Conservation (phyloP, 2,888 invertebrate species). For the Pollenia griseotomentosa region DNA sequence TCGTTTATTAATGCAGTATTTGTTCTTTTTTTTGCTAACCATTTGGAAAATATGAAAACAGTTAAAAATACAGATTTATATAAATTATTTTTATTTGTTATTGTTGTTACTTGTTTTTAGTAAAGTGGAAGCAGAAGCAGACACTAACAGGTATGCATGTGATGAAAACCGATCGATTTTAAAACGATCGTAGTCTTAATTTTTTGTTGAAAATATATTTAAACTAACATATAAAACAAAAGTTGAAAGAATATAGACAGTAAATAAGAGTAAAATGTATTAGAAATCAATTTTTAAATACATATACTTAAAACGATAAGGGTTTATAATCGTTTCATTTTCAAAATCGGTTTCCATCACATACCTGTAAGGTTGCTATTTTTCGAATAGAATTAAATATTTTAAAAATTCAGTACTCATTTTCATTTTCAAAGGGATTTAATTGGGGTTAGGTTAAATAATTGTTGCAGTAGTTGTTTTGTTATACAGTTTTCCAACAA, state of each 20-base stretch:
- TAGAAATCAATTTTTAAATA: no score
- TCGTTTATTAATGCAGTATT: background rate
- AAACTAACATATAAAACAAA: no score
- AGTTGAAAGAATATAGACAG: no score
- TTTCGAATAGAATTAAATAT: slow-evolving; percentile 17
- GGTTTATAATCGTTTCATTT: no score
- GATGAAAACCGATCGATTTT: no score
- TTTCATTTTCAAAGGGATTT: slow-evolving; percentile 49
- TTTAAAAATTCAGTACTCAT: slow-evolving; percentile 46
- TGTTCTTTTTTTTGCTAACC: slow-evolving; percentile 14
- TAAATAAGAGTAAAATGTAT: no score
- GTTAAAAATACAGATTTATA: slow-evolving; percentile 31
- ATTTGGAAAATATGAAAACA: slow-evolving; percentile 28
- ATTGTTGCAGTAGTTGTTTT: background rate
- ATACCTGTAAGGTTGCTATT: no score
- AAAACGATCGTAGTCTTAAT: no score
- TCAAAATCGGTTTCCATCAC: no score
- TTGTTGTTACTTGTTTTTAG: background rate
- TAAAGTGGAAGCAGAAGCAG: slow-evolving; percentile 4
- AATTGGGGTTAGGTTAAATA: background rate
- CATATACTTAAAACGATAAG: no score
- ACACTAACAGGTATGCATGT: background rate
- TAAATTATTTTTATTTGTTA: slow-evolving; percentile 21
- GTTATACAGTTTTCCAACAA: slow-evolving; percentile 12
- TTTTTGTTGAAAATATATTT: no score